These are phyloP conservation scores for Hylomyscus alleni DNA, from an alignment of 2,797 vertebrate species.

Conservation along the genomic window DNA sequence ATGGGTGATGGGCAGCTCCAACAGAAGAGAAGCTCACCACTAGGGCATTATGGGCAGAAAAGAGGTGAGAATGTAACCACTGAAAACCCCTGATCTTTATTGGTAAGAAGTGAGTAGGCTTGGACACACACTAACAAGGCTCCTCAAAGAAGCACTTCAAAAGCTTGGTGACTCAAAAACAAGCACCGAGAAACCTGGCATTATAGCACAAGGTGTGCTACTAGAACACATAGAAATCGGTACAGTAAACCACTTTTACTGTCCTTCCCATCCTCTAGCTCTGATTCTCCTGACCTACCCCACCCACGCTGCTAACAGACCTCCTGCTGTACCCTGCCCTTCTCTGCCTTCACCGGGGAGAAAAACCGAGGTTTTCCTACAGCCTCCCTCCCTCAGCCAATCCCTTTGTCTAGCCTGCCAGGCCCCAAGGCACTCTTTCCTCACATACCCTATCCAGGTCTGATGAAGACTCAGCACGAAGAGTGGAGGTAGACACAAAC, in stretches of 20 bases:
- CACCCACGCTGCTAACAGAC: background rate
- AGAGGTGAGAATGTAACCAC: background rate
- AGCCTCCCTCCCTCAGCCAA: background rate
- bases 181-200: background rate
- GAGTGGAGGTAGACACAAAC: background rate
- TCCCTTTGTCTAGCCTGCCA: too few relatives aligned
- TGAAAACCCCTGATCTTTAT: conserved; percentile 6
- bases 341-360: background rate
- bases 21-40: background rate
- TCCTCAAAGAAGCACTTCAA: background rate
- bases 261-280: background rate
- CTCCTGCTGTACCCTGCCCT: background rate
- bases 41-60: background rate
- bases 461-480: background rate
- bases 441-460: background rate
- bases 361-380: background rate
- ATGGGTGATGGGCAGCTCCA: background rate
- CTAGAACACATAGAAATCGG: background rate
- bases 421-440: background rate
- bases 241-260: background rate
- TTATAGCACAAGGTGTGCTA: background rate
- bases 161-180: conserved; percentile 45
- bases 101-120: background rate
- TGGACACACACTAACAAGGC: background rate
- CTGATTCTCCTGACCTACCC: background rate